These are phyloP conservation scores for Halichoeres trimaculatus DNA, from an alignment of 2,113 vertebrate genomes.

Conservation along the genomic window DNA sequence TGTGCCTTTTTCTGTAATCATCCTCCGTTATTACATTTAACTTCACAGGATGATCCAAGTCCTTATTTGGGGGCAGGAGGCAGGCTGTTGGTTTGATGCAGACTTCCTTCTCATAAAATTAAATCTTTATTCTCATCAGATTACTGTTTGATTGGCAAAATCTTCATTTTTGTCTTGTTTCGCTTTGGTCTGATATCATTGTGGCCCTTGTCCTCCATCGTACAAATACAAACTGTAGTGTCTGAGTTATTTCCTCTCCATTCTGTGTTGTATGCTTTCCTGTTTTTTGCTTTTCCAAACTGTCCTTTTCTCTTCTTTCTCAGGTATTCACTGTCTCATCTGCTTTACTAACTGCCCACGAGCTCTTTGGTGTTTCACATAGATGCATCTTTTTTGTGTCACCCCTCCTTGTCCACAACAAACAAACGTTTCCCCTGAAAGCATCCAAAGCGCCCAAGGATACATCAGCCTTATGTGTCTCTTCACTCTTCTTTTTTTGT, in stretches of 20 bases:
- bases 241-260: constrained; percentile 47
- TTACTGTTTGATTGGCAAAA: no score
- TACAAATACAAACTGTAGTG: constrained; percentile 17
- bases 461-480: constrained; percentile 76
- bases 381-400: constrained; percentile 85
- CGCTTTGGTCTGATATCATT: no score
- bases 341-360: constrained; percentile 92
- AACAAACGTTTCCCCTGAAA: constrained; percentile 68
- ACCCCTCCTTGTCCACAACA: constrained; percentile 80
- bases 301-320: constrained; percentile 89
- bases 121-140: no score
- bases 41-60: no score
- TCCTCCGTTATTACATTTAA: no score
- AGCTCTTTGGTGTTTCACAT: constrained; percentile 88
- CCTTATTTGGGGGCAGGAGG: no score
- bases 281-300: constrained; percentile 71
- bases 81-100: no score
- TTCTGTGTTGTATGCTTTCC: constrained; percentile 60
- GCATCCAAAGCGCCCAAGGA: constrained; percentile 84
- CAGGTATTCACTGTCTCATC: constrained; percentile 97
- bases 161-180: no score
- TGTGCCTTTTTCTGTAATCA: no score
- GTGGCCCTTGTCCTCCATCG: no score
- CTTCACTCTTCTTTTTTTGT: constrained; percentile 73
- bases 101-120: no score